Evolutionary conservation across 2,888 invertebrate genomes (phyloP).

Genomic region (Acronicta alni): DNA sequence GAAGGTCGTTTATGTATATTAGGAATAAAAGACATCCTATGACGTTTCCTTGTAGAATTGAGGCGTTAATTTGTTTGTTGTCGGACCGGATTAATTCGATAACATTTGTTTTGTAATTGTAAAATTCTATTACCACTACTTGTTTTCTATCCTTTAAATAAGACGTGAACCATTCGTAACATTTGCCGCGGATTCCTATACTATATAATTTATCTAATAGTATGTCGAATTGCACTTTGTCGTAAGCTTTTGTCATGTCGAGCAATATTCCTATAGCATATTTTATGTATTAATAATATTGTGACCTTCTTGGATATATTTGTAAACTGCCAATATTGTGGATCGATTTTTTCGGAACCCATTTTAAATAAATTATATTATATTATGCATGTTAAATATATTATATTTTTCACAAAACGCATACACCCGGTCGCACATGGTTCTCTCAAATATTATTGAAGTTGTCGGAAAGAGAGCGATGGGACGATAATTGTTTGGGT

Average conservation of each 20-base stretch:
- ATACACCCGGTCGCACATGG: background rate
- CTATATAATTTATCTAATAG: constrained; percentile 1
- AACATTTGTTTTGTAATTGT: background rate
- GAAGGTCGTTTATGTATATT: background rate
- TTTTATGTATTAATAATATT: constrained; percentile 4
- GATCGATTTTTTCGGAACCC: background rate
- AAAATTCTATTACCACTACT: background rate
- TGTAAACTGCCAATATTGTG: background rate
- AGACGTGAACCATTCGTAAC: background rate
- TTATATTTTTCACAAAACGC: constrained; percentile 4
- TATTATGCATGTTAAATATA: background rate
- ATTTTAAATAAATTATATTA: too few relatives aligned
- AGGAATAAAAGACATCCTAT: too few relatives aligned
- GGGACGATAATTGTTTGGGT: background rate
- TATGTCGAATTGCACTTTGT: constrained; percentile 2
- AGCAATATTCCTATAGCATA: constrained; percentile 1
- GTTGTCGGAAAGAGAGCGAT: constrained; percentile 4
- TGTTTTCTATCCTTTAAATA: background rate
- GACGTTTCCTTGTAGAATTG: too few relatives aligned
- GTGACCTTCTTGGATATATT: background rate
- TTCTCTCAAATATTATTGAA: constrained; percentile 2
- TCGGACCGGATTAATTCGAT: background rate
- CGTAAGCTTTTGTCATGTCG: constrained; percentile 6
- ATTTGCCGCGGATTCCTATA: constrained; percentile 1
- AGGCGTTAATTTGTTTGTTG: too few relatives aligned